Evolutionary conservation across 2,888 invertebrate genomes (phyloP), one percentile per base, ranked within the genome.

Genomic region (Molorchus minor): DNA sequence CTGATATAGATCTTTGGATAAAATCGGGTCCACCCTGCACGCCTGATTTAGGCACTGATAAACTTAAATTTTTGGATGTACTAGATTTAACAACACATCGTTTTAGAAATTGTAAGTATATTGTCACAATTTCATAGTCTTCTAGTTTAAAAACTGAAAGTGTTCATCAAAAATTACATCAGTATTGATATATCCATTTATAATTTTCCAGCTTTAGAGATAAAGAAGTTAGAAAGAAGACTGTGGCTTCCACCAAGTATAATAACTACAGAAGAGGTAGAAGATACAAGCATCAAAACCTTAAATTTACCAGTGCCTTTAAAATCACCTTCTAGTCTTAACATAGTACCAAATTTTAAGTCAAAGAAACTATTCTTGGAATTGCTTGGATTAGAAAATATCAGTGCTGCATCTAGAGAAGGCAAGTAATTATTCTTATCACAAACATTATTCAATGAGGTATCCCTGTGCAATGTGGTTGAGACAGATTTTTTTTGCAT

Each of bases 41-140:
- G 64, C 75, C 81, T 13, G 83, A 84, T 64, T 78, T 81, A 54
- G 79, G 81, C 10, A 80, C 83, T 21, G 81, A 82, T 44, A 86
- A 90, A 75, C 75, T 85, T 12, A 80, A 85, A 12, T 90, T 90
- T 75, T 81, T 90, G 51, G 83, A 86, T 19, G 81, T 84, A 66
- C 86, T 90, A 63, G 85, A 83, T 46, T 78, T 90, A 58, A 87
- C 87, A 4, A 87, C 89, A n/a, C 82, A 83, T 54, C 80, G 81
- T 46, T 81, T 77, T 62, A 86, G 81, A 69, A 87, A 86, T 81
- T 87, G 90, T 89, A 81, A 81, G 81, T 70, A 41, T 12, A 2
- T 20, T 17, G 8, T 15, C 13, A 13, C 3, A 17, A 20, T 25
- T 52, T 52, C 45, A 13, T 46, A n/a, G n/a, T n/a, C n/a, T n/a